Evolutionary conservation across 2,113 vertebrate species (phyloP), one percentile per base, ranked within the genome.

Genomic region (Scytalopus superciliaris): DNA sequence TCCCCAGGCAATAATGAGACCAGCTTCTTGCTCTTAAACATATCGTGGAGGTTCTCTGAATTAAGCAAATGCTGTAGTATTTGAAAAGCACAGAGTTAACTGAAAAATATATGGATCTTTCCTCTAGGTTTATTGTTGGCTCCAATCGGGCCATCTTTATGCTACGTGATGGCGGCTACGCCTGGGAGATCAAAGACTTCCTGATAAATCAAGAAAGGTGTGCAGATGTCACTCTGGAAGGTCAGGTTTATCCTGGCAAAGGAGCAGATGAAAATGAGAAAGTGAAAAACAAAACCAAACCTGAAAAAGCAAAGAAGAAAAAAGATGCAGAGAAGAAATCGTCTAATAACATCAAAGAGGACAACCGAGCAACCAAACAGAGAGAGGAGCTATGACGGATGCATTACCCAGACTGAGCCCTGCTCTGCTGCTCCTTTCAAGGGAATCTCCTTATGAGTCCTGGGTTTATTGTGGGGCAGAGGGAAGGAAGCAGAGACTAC

Each of bases 111-210:
- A 2, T 1, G 6, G 12, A 5, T 84, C 80, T 94, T 82, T 87
- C 17, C 9, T 67, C 15, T 25, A 99, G 99, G 97, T 99, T 99
- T 73, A 99, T 99, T n/a, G 99, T 99, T 86, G 99, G 99, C 35
- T 98, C 99, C 24, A 99, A 99, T 96, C 98, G 99, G 5, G 99
- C 98, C 60, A 99, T 99, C 97, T 99, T 99, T 90, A 99, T 99
- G 99, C 98, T 99, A 9, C 98, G 99, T 5, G 99, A 99, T 8
- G 99, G 99, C 6, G 98, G 98, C 70, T 98, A 98, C 0, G 99
- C 99, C 33, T 99, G 99, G 99, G 99, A 99, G 98, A 98, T 99
- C 95, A 99, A 99, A 97, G 99, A 99, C 98, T 99, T 99, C 66
- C 96, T 99, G 53, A 80, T 99, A 62, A 91, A 93, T 35, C 99